Base-by-base conservation (phyloP, 2,113 vertebrate genomes). In the Eulemur rufifrons region DNA sequence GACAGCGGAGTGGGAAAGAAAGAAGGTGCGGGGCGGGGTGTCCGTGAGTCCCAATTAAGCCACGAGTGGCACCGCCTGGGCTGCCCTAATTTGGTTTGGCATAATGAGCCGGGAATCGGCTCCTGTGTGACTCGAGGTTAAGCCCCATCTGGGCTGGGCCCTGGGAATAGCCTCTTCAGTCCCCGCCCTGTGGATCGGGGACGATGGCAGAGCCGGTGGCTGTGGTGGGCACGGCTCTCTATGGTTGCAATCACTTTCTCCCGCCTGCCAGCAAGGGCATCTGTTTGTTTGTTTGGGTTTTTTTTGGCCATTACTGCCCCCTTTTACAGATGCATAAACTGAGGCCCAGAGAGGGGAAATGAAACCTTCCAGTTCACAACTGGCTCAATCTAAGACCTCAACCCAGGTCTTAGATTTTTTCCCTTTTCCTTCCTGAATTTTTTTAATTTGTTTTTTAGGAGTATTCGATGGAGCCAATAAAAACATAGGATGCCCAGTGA, bases 321-420 rank as follows among this genome's bases (percentile, higher is more conserved):
- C 76, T 90, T 86, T 81, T 52, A 84, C 82, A 97, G 96, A 68
- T 27, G 8, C 50, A 34, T 25, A 92, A 71, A 85, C 54, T 66
- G 86, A 95, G 96, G 96, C 96, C 47, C 97, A 61, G 97, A 95
- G 69, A 97, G 97, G 71, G 23, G 54, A 77, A 25, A 76, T 96
- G 96, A 98, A 97, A 98, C 98, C 96, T 98, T 97, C 97, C 98
- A 94, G 98, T 91, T 97, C 97, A 97, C 97, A 97, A 96, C 97
- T 21, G n/a, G 56, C 21, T 34, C 25, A 9, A 61, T 17, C 47
- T 25, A 39, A 25, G 85, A n/a, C 14, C 50, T 27, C 20, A 83
- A 29, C 15, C 11, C 29, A 14, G 23, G 6, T 4, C 61, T 77
- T 86, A 20, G 1, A 23, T 7, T 15, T 59, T 5, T 20, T 50